Evolutionary conservation across 2,888 invertebrate species (phyloP).

Genomic region (Escarpia spicata): DNA sequence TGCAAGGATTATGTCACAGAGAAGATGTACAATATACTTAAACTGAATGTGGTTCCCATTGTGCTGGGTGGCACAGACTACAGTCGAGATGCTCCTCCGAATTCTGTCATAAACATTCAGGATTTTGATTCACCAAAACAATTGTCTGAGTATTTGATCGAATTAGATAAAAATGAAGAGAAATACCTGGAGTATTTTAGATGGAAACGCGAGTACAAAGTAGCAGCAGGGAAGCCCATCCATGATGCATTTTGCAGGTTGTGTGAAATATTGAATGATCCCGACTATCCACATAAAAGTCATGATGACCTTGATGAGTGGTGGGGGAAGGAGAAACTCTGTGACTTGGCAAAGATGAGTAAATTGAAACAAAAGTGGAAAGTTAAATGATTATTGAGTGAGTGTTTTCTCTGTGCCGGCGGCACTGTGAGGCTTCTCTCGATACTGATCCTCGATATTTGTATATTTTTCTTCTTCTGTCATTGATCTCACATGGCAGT

Average conservation of each 20-base stretch:
- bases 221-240: neutral
- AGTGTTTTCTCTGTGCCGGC: no score
- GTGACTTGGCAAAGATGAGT: neutral
- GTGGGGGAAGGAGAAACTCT: constrained; percentile 32
- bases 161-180: constrained; percentile 86
- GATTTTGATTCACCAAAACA: constrained; percentile 89
- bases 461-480: no score
- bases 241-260: constrained; percentile 30
- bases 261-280: constrained; percentile 31
- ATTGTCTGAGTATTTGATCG: constrained; percentile 85
- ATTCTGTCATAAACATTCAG: constrained; percentile 92
- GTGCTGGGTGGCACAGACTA: constrained; percentile 40
- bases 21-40: constrained; percentile 38
- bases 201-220: constrained; percentile 28
- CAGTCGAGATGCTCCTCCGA: constrained; percentile 32
- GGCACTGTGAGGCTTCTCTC: no score
- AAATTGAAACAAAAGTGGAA: neutral
- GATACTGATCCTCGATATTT: no score
- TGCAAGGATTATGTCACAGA: constrained; percentile 44
- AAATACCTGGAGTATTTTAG: constrained; percentile 91
- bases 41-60: constrained; percentile 36
- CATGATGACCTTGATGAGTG: constrained; percentile 29
- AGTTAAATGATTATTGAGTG: neutral
- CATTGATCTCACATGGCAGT: no score
- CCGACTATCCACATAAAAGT: neutral